Conservation (phyloP, 1,140 invertebrate genomes). For the Drosophila pallidifrons region DNA sequence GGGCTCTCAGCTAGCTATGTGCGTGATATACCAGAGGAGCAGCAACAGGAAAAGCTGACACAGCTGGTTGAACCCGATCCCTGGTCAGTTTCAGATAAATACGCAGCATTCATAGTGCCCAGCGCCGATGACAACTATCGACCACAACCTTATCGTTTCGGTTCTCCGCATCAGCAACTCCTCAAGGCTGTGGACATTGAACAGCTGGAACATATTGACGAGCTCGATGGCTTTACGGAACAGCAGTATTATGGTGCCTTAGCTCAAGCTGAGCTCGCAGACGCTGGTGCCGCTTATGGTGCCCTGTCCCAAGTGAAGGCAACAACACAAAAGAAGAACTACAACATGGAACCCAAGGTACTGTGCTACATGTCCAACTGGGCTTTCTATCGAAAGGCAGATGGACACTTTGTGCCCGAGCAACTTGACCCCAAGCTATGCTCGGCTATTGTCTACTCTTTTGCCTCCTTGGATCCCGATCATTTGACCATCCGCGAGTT, state of each 20-base stretch:
- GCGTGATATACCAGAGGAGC: conserved; percentile 33
- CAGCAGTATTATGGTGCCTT: conserved; percentile 63
- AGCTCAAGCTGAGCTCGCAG: conserved; percentile 22
- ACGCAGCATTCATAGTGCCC: conserved; percentile 84
- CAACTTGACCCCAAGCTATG: conserved; percentile 92
- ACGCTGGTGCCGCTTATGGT: conserved; percentile 52
- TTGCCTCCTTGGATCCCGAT: conserved; percentile 93
- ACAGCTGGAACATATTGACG: conserved; percentile 67
- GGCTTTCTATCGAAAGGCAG: conserved; percentile 93
- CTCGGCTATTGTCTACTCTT: conserved; percentile 95
- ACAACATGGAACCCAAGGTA: conserved; percentile 85
- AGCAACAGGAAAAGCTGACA: conserved; percentile 34
- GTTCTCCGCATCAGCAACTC: conserved; percentile 76
- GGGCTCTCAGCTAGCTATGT: conserved; percentile 24
- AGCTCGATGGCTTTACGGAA: conserved; percentile 56
- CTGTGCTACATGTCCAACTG: conserved; percentile 96
- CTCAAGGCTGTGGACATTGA: conserved; percentile 60
- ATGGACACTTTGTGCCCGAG: conserved; percentile 94
- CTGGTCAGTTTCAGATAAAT: conserved; percentile 75
- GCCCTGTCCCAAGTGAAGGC: conserved; percentile 57
- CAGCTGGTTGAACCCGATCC: conserved; percentile 46
- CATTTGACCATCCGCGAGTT: conserved; percentile 91
- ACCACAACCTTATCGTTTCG: conserved; percentile 72
- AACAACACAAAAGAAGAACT: conserved; percentile 55
- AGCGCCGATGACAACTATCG: conserved; percentile 32